A percentile compares a stretch with the other conserved stretches of the same genome.
Evolutionary conservation across 2,888 invertebrate species (phyloP).

Genomic region (Ceriagrion tenellum): DNA sequence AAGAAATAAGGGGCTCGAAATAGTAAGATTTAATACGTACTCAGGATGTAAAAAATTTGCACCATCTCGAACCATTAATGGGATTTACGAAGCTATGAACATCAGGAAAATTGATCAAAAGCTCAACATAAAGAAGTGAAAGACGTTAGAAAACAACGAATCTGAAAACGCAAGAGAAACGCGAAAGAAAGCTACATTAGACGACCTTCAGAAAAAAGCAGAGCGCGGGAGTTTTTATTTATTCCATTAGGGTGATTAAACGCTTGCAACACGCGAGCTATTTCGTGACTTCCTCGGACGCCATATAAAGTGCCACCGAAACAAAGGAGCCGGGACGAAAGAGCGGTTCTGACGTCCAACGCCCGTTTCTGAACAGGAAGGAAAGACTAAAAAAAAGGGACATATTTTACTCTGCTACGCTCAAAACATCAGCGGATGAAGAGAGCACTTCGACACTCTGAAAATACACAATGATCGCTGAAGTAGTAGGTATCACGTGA

Average conservation of each 20-base stretch:
- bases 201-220: not conserved
- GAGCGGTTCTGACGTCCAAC: not conserved
- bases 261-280: not conserved
- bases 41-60: too few relatives aligned
- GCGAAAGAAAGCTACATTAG: not conserved
- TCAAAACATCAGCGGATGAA: not conserved
- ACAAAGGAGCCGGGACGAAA: not conserved
- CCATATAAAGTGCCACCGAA: not conserved
- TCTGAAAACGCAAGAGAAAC: not conserved
- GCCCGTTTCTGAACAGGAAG: not conserved
- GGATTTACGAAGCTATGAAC: too few relatives aligned
- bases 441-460: not conserved
- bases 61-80: too few relatives aligned
- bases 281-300: constrained; percentile 24
- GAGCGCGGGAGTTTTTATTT: not conserved
- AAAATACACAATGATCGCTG: not conserved
- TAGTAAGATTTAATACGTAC: too few relatives aligned
- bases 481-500: not conserved
- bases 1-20: too few relatives aligned
- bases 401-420: not conserved
- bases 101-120: not conserved
- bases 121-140: not conserved
- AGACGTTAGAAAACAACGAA: not conserved
- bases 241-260: constrained; percentile 13
- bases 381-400: not conserved